These are phyloP conservation scores for Blera fallax DNA, from an alignment of 2,888 invertebrate species.

Conservation along the genomic window DNA sequence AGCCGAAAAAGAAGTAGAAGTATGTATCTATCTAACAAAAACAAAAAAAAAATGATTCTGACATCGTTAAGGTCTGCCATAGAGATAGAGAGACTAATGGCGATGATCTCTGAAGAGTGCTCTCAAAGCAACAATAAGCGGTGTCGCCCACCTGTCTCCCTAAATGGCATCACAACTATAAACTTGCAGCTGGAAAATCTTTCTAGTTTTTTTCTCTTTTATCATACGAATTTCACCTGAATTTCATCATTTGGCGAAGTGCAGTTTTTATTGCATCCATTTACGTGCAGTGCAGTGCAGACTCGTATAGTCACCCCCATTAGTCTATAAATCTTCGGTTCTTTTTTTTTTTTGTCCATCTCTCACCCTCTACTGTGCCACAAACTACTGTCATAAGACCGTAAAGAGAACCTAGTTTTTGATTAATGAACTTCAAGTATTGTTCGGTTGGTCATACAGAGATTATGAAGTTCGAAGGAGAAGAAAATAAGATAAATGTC, in stretches of 20 bases:
- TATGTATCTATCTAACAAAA: not conserved
- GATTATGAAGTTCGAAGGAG: conserved; percentile 26
- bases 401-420: conserved; percentile 32
- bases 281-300: conserved; percentile 11
- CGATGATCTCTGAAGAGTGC: conserved; percentile 60
- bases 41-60: conserved; percentile 34
- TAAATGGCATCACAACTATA: conserved; percentile 32
- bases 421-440: conserved; percentile 54
- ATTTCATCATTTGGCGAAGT: conserved; percentile 61
- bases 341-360: not conserved
- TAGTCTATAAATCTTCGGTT: conserved; percentile 51
- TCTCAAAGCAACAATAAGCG: conserved; percentile 56
- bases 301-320: conserved; percentile 54
- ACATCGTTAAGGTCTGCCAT: conserved; percentile 34
- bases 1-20: not conserved
- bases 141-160: conserved; percentile 41
- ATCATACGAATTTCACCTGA: conserved; percentile 49
- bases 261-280: conserved; percentile 67
- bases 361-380: not conserved
- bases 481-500: conserved; percentile 20
- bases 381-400: conserved; percentile 57
- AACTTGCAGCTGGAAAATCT: conserved; percentile 9
- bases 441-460: conserved; percentile 2
- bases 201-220: not conserved
- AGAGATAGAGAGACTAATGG: conserved; percentile 36